Evolutionary conservation across 2,113 vertebrate species (phyloP).

Genomic region (Psophia crepitans): DNA sequence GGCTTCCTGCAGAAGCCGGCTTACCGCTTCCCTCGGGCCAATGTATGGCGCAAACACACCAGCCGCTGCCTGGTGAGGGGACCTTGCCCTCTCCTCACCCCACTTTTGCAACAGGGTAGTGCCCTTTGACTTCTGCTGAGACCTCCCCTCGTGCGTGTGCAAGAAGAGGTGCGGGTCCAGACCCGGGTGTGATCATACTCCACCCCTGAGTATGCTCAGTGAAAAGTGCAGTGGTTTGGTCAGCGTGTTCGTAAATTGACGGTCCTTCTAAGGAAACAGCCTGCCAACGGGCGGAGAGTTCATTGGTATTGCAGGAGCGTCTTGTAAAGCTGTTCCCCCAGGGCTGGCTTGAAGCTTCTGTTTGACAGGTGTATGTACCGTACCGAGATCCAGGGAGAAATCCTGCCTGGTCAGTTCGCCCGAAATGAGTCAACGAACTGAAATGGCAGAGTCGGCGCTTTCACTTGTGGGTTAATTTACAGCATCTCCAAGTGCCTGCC

Average conservation of each 20-base stretch:
- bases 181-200: neutral
- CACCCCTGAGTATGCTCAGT: neutral
- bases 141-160: neutral
- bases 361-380: constrained; percentile 25
- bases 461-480: constrained; percentile 43
- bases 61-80: accelerated
- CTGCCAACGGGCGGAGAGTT: neutral
- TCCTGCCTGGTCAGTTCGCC: constrained; percentile 15
- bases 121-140: neutral
- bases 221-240: neutral
- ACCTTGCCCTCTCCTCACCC: neutral
- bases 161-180: neutral
- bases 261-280: neutral
- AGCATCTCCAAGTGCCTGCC: neutral
- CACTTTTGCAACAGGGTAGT: neutral
- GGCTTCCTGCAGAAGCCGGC: neutral
- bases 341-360: constrained; percentile 32
- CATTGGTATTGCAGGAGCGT: constrained; percentile 48
- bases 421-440: neutral
- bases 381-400: constrained; percentile 48
- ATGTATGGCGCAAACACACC: accelerated
- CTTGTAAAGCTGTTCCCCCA: constrained; percentile 13
- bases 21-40: neutral
- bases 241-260: neutral
- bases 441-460: neutral